Conservation (phyloP, 1,140 invertebrate species). For the Latrodectus geometricus region DNA sequence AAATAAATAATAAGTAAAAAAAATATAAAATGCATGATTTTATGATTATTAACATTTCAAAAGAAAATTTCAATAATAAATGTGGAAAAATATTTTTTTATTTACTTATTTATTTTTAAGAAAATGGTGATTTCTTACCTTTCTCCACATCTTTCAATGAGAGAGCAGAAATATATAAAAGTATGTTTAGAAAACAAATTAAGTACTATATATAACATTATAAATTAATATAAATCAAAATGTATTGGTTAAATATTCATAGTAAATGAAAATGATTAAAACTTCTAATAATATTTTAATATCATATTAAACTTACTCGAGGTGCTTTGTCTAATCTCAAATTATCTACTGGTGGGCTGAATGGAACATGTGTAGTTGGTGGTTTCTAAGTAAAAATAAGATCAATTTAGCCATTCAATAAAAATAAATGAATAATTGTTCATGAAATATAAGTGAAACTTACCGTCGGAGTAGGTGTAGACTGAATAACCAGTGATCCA, state of each 20-base stretch:
- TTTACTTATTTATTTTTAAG: no score
- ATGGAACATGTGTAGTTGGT: slow-evolving; percentile 72
- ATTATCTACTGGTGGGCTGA: slow-evolving; percentile 81
- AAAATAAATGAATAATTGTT: not conserved
- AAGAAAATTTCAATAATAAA: no score
- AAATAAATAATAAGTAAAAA: no score
- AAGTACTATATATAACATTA: no score
- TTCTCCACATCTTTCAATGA: slow-evolving; percentile 45
- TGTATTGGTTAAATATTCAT: no score
- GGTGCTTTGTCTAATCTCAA: slow-evolving; percentile 84
- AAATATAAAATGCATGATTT: no score
- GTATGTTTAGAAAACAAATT: not conserved
- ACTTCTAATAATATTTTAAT: not conserved
- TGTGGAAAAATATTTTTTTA: no score
- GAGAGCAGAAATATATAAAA: slow-evolving; percentile 32
- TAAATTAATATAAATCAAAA: no score
- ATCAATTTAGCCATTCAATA: slow-evolving; percentile 4
- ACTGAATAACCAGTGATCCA: slow-evolving; percentile 80
- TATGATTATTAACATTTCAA: no score
- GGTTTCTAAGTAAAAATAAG: slow-evolving; percentile 51
- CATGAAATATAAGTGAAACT: not conserved
- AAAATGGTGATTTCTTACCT: slow-evolving; percentile 6
- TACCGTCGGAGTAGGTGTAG: slow-evolving; percentile 75
- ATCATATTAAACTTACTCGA: slow-evolving; percentile 75
- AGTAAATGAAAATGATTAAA: no score